Evolutionary conservation across 2,888 invertebrate species (phyloP), one percentile per base, ranked within the genome.

Genomic region (Napeogenes sylphis): DNA sequence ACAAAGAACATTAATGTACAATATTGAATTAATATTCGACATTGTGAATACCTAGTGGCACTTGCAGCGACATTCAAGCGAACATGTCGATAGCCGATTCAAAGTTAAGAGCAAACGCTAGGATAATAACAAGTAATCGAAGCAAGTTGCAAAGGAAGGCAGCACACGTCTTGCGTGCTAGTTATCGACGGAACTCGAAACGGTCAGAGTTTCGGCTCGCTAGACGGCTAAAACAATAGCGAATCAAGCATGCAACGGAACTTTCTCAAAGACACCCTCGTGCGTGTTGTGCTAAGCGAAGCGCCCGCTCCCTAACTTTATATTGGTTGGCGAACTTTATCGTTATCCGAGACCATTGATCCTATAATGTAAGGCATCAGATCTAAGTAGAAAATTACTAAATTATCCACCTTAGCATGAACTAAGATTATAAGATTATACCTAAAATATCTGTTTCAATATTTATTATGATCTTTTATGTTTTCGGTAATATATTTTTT

Each of bases 181-280:
- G 80, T 78, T 80, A 80, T 80, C 72, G 78, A 64, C 70, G 69
- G 73, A 76, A 70, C 66, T 67, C 64, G 70, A 71, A 71, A 71
- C 73, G 86, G 84, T 82, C 85, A 82, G 83, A 87, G 85, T 87
- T 86, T 80, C 78, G 80, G 78, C 75, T 80, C 71, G 76, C 77
- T 83, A 78, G 77, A 77, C 77, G 74, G 77, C 82, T 86, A 81
- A 85, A 87, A 89, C 87, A 89, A 88, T 87, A 84, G 84, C 83
- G 83, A 87, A 89, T 89, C 86, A 86, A 87, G 84, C 85, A 88
- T 90, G 87, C 87, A 85, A 81, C 82, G 83, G 84, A 90, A 89
- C 87, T 88, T 85, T 78, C 78, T 80, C 85, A 82, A 85, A 87
- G 85, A 88, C 84, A 85, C 82, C 83, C 83, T 82, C 79, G 85